Evolutionary conservation across 1,140 invertebrate species (phyloP).

Genomic region (Cataglyphis hispanica): DNA sequence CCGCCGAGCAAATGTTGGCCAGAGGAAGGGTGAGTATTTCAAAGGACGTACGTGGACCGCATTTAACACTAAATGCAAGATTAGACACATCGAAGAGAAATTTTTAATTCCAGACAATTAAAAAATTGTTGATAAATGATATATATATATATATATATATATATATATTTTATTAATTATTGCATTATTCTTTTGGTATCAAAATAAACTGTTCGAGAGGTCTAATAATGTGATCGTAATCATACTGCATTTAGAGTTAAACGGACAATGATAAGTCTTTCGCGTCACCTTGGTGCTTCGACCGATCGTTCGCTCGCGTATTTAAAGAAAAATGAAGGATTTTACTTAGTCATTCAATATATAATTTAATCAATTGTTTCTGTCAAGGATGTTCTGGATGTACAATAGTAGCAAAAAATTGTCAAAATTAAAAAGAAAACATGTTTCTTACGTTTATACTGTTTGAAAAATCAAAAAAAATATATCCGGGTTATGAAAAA

Average conservation of each 20-base stretch:
- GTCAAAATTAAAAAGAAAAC: too few species aligned
- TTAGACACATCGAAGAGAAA: neutral
- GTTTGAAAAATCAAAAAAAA: too few species aligned
- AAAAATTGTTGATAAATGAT: neutral
- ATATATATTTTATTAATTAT: neutral
- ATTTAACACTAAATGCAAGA: conserved; percentile 46
- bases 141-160: too few species aligned
- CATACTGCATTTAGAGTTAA: conserved; percentile 29
- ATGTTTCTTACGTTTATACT: too few species aligned
- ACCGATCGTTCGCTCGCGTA: conserved; percentile 39
- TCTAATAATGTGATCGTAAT: neutral
- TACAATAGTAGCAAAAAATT: too few species aligned
- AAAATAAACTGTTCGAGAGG: neutral
- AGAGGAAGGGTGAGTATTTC: conserved; percentile 92
- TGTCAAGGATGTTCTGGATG: too few species aligned
- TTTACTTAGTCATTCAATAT: neutral
- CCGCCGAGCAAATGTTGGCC: conserved; percentile 97
- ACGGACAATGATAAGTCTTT: conserved; percentile 10
- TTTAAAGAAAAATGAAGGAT: neutral
- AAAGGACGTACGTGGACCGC: neutral
- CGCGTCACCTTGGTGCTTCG: conserved; percentile 55
- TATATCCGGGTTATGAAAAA: too few species aligned
- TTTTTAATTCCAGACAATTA: neutral
- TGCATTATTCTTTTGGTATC: neutral
- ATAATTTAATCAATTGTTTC: neutral